Evolutionary conservation across 2,113 vertebrate species (phyloP).

Genomic region (Fregata magnificens): DNA sequence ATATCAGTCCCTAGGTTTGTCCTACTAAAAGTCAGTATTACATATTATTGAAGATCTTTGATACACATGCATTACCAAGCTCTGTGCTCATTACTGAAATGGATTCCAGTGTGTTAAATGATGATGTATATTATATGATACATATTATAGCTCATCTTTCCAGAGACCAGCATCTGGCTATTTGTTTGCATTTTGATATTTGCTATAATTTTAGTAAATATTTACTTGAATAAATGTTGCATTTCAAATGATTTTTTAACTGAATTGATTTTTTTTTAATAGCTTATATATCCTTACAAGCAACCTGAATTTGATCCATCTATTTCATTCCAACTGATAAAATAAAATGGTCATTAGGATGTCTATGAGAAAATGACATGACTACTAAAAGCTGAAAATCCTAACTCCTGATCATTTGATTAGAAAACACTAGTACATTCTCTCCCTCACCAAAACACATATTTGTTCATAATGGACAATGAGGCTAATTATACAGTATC

Average conservation of each 20-base stretch:
- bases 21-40: neutral
- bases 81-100: neutral
- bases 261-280: neutral
- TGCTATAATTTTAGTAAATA: neutral
- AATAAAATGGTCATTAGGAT: neutral
- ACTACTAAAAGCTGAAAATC: neutral
- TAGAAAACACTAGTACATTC: neutral
- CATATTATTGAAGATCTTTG: neutral
- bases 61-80: neutral
- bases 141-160: neutral
- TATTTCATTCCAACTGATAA: neutral
- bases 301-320: neutral
- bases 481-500: constrained; percentile 59
- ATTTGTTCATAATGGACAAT: constrained; percentile 48
- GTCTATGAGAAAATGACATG: neutral
- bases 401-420: neutral
- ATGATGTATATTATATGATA: neutral
- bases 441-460: constrained; percentile 32
- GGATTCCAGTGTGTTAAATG: neutral
- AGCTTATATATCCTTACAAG: neutral
- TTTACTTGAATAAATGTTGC: neutral
- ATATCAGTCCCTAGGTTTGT: neutral
- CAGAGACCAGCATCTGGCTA: neutral
- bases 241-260: neutral
- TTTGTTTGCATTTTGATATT: neutral